Percentiles rank a stretch among this genome's conserved stretches.
phyloP scores from a whole-genome alignment of 2,113 vertebrate genomes.

The Ibidorhyncha struthersii region DNA sequence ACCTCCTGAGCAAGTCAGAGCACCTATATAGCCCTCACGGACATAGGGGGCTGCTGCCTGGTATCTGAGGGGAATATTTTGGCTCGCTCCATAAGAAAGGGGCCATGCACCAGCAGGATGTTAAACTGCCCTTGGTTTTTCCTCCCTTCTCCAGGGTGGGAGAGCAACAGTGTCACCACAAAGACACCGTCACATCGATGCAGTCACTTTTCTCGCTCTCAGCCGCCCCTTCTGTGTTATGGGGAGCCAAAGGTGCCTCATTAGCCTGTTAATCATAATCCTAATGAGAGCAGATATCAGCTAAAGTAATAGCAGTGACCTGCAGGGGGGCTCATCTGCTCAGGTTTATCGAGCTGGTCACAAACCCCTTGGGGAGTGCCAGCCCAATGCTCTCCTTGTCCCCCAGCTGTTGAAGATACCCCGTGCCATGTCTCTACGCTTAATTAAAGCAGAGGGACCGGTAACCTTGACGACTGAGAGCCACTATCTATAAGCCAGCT shows the following conservation, averaged over 20 bases:
- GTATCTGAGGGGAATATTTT: background rate
- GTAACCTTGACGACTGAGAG: slow-evolving; percentile 45
- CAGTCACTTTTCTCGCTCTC: background rate
- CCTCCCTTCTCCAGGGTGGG: background rate
- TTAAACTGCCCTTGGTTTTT: background rate
- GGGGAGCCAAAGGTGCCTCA: background rate
- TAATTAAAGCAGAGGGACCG: slow-evolving; percentile 42
- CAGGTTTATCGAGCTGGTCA: background rate
- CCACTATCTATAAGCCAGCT: background rate
- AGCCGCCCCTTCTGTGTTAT: rapidly evolving
- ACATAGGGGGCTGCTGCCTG: background rate
- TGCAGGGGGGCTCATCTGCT: slow-evolving; percentile 30
- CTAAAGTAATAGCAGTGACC: slow-evolving; percentile 32
- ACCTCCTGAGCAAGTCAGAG: background rate
- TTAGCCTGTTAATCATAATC: background rate
- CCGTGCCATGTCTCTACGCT: background rate
- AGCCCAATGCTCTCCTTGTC: background rate
- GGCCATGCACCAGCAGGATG: background rate
- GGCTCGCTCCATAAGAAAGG: background rate
- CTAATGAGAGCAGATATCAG: background rate
- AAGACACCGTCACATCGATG: rapidly evolving
- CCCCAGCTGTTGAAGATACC: background rate
- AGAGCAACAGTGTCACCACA: background rate
- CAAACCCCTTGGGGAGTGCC: background rate
- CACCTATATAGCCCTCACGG: rapidly evolving